Evolutionary conservation across 2,797 vertebrate genomes (phyloP).

Genomic region (Tokudaia muenninki): DNA sequence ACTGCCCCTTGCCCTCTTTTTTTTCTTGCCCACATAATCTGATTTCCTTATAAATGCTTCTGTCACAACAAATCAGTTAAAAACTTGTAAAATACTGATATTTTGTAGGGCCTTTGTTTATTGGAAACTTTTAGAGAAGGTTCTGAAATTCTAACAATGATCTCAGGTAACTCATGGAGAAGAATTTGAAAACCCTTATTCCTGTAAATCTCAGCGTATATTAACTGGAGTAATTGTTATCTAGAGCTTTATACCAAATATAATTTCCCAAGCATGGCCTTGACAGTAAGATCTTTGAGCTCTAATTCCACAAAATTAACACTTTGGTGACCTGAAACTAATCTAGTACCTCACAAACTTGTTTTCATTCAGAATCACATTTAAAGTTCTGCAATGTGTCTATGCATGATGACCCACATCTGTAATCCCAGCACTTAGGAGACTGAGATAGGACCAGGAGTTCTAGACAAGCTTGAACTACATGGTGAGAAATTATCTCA

Average conservation of each 20-base stretch:
- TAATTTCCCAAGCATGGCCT: not conserved
- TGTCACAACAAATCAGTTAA: not conserved
- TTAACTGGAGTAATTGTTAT: constrained; percentile 34
- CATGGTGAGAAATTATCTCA: not conserved
- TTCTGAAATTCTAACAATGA: not conserved
- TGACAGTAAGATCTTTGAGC: not conserved
- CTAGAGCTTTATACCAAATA: constrained; percentile 22
- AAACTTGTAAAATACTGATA: not conserved
- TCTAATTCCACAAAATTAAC: not conserved
- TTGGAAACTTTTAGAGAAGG: not conserved
- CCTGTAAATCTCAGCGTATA: not conserved
- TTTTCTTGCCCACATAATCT: not conserved
- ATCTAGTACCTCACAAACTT: constrained; percentile 9
- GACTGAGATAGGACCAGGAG: not conserved
- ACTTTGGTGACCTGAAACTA: not conserved
- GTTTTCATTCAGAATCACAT: constrained; percentile 1
- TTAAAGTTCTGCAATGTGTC: not conserved
- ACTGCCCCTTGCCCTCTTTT: no score
- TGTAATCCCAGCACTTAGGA: not conserved
- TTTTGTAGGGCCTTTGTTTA: not conserved
- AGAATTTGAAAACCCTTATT: not conserved
- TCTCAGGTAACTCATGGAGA: not conserved
- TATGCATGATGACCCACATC: not conserved
- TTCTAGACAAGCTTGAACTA: not conserved
- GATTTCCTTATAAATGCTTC: not conserved